phyloP scores from a whole-genome alignment of 2,113 vertebrate species.

The Chrysochloris asiatica region DNA sequence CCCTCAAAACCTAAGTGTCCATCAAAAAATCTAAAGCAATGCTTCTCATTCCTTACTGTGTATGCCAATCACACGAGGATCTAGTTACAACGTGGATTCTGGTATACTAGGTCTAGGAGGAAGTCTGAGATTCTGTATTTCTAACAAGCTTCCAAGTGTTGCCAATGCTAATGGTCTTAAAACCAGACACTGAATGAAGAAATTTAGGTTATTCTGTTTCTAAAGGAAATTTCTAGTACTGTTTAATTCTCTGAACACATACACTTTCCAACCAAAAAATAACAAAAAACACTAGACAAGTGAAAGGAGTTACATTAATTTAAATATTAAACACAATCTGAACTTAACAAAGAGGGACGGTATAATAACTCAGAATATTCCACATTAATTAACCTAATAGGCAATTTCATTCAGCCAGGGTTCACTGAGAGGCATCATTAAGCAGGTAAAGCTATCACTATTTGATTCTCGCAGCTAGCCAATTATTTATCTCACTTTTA shows the following conservation, averaged over 20 bases:
- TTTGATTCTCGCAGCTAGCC: constrained; percentile 8
- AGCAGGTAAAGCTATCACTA: constrained; percentile 3
- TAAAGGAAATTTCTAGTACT: constrained; percentile 29
- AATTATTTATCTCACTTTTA: constrained; percentile 40
- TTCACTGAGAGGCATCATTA: constrained; percentile 55
- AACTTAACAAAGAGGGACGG: constrained; percentile 23
- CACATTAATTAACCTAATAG: constrained; percentile 48
- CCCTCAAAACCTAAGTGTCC: neutral
- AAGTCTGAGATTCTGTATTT: neutral
- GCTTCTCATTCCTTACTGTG: neutral
- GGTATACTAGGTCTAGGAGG: neutral
- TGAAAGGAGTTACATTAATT: constrained; percentile 45
- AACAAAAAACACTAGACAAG: constrained; percentile 17
- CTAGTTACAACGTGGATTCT: neutral
- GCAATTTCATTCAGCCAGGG: constrained; percentile 63
- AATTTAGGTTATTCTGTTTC: neutral
- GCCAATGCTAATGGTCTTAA: neutral
- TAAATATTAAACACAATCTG: constrained; percentile 42
- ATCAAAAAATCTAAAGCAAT: neutral
- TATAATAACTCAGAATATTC: constrained; percentile 45
- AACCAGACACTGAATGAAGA: neutral
- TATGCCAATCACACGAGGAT: neutral
- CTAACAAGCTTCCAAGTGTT: neutral
- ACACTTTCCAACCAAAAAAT: neutral
- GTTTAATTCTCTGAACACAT: neutral